phyloP scores from a whole-genome alignment of 2,113 vertebrate species.

The Cebus imitator region DNA sequence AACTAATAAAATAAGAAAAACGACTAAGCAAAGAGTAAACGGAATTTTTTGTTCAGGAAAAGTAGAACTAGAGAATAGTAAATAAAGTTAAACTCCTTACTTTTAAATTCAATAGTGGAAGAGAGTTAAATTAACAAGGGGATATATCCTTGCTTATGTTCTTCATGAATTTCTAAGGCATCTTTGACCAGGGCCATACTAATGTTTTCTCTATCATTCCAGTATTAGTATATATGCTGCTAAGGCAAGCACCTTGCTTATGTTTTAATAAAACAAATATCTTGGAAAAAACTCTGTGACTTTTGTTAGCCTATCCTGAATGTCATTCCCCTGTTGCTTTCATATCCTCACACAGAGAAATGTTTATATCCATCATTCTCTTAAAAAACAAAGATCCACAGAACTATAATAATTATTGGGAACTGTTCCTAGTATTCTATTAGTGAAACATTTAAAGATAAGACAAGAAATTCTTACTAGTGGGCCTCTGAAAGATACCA shows the following conservation, averaged over 20 bases:
- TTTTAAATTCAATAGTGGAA: background rate
- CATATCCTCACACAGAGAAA: constrained; percentile 1
- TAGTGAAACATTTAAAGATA: constrained; percentile 40
- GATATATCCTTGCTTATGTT: background rate
- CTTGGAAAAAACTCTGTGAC: background rate
- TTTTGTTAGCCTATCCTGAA: constrained; percentile 27
- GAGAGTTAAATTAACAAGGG: background rate
- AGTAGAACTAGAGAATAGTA: background rate
- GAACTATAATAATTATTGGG: constrained; percentile 19
- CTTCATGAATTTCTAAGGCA: background rate
- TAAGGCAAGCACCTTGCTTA: background rate
- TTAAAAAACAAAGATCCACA: constrained; percentile 26
- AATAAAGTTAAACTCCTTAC: background rate
- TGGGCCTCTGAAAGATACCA: constrained; percentile 2
- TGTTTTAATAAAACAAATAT: constrained; percentile 16
- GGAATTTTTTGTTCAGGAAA: background rate
- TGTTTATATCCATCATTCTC: constrained; percentile 27
- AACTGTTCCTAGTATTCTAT: background rate
- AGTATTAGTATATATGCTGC: background rate
- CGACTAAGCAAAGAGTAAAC: constrained; percentile 18
- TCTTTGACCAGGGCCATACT: background rate
- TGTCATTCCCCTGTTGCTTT: background rate
- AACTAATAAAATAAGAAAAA: constrained; percentile 7
- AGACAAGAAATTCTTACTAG: constrained; percentile 22
- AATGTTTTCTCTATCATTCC: background rate